These are phyloP conservation scores for Oreochromis mossambicus DNA, from an alignment of 2,797 vertebrate species.

Conservation along the genomic window DNA sequence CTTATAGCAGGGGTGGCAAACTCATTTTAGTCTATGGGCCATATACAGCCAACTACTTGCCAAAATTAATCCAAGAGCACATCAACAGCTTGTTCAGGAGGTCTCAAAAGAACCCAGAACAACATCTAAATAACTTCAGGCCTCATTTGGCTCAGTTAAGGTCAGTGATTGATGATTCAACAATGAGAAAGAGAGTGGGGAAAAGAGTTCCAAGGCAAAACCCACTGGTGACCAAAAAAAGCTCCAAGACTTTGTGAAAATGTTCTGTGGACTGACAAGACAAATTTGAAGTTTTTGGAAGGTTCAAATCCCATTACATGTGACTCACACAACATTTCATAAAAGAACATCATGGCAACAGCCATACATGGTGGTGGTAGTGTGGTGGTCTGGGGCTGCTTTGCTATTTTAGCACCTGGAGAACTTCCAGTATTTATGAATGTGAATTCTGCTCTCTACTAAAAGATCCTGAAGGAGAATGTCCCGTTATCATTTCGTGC, in stretches of 20 bases:
- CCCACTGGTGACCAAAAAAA: background rate
- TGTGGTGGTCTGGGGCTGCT: too few relatives aligned
- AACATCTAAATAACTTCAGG: too few relatives aligned
- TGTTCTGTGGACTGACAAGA: background rate
- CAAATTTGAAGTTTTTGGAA: background rate
- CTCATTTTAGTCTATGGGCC: background rate
- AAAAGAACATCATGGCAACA: background rate
- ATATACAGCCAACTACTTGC: background rate
- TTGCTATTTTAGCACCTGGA: background rate
- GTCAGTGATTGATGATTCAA: background rate
- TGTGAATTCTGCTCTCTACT: background rate
- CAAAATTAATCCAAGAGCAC: background rate
- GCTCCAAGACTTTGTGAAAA: background rate
- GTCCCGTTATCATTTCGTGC: background rate
- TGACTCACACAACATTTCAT: rapidly evolving
- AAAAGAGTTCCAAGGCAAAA: rapidly evolving
- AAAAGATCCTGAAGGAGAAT: background rate
- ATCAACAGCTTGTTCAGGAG: rapidly evolving
- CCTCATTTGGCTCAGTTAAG: rapidly evolving
- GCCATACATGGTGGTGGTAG: background rate
- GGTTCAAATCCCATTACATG: background rate
- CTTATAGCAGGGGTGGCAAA: rapidly evolving
- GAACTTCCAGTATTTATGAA: background rate
- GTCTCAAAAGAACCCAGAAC: too few relatives aligned
- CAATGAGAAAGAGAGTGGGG: rapidly evolving